Evolutionary conservation across 2,888 invertebrate species (phyloP).

Genomic region (Rapana venosa): DNA sequence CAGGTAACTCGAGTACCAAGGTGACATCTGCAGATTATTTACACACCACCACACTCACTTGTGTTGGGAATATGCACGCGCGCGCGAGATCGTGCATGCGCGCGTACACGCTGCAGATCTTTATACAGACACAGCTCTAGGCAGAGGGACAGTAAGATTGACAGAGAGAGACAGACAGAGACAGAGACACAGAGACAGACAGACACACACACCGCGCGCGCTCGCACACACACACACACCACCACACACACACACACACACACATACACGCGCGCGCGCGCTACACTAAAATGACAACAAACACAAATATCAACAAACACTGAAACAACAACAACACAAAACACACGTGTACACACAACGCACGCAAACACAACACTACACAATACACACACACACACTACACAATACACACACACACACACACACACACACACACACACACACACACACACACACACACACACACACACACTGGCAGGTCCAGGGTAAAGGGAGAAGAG

Average conservation of each 20-base stretch:
- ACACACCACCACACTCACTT: not conserved
- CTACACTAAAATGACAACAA: not conserved
- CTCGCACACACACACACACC: not conserved
- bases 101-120: not conserved
- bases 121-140: too few species aligned
- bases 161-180: not conserved
- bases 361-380: not conserved
- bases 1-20: not conserved
- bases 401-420: not conserved
- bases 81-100: not conserved
- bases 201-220: slow-evolving; percentile 21
- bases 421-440: not conserved
- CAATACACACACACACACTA: not conserved
- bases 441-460: not conserved
- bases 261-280: not conserved
- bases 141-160: too few species aligned
- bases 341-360: not conserved
- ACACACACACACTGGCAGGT: not conserved
- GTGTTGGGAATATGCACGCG: not conserved
- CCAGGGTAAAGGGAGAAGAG: too few species aligned
- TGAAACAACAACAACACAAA: not conserved
- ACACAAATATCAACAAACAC: not conserved
- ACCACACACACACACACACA: not conserved
- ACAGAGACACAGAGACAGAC: not conserved
- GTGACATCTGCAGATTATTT: slow-evolving; percentile 9